These are phyloP conservation scores for Homarus americanus DNA, from an alignment of 1,140 invertebrate genomes.

Conservation along the genomic window DNA sequence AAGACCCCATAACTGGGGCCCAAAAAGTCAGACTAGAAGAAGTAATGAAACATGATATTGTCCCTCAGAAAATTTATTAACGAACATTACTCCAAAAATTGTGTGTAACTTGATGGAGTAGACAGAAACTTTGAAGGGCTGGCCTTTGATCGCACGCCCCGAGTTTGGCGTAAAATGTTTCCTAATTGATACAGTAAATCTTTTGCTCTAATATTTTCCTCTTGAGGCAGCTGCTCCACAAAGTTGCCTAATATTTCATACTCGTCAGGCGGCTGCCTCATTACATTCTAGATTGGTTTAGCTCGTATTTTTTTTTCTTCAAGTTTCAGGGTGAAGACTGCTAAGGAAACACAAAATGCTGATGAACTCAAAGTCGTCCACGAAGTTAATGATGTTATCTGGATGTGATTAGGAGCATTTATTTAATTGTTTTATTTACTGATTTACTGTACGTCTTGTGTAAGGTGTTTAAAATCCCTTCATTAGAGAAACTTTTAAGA, in stretches of 20 bases:
- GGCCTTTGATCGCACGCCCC: constrained; percentile 62
- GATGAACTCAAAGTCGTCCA: background rate
- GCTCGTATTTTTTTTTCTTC: constrained; percentile 8
- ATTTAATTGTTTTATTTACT: background rate
- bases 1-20: background rate
- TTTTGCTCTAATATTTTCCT: constrained; percentile 54
- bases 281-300: constrained; percentile 67
- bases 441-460: background rate
- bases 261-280: constrained; percentile 57
- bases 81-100: constrained; percentile 66
- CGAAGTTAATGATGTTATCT: background rate
- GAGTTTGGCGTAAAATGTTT: constrained; percentile 64
- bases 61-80: constrained; percentile 67
- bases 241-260: constrained; percentile 70
- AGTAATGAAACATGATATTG: constrained; percentile 68
- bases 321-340: background rate
- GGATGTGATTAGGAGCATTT: background rate
- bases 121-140: constrained; percentile 60
- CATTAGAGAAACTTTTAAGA: too few relatives aligned
- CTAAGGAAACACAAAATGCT: background rate
- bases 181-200: constrained; percentile 70
- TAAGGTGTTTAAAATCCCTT: too few relatives aligned
- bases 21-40: constrained; percentile 27
- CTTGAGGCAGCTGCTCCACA: constrained; percentile 59
- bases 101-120: constrained; percentile 69